Percentiles rank a stretch among this genome's conserved stretches.
These are phyloP conservation scores for Melanostoma scalare DNA, from an alignment of 2,888 invertebrate species.

Conservation along the genomic window DNA sequence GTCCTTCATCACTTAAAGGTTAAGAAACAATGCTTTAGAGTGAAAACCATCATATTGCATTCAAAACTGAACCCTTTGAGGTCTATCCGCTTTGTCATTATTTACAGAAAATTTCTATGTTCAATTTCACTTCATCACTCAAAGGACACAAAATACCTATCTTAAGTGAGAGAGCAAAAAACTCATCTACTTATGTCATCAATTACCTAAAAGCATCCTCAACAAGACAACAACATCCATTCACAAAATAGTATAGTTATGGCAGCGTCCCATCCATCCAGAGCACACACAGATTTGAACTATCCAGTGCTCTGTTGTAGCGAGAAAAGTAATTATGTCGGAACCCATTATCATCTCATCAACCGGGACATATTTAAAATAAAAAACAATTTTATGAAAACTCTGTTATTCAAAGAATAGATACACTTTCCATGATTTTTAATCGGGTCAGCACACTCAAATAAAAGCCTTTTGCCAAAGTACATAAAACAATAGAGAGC, in stretches of 20 bases:
- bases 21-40: background rate
- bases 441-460: conserved; percentile 61
- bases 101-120: conserved; percentile 41
- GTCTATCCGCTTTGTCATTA: conserved; percentile 24
- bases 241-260: conserved; percentile 16
- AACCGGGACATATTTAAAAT: conserved; percentile 45
- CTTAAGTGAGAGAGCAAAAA: conserved; percentile 12
- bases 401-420: conserved; percentile 26
- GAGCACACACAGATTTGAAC: conserved; percentile 57
- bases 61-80: conserved; percentile 31
- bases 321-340: conserved; percentile 69
- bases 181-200: conserved; percentile 64
- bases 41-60: conserved; percentile 2
- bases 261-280: conserved; percentile 32
- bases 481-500: conserved; percentile 46
- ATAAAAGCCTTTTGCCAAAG: conserved; percentile 47
- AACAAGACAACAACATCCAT: conserved; percentile 34
- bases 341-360: conserved; percentile 66
- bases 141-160: conserved; percentile 22
- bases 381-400: conserved; percentile 25
- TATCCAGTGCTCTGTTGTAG: conserved; percentile 8
- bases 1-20: conserved; percentile 16
- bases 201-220: conserved; percentile 68
- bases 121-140: conserved; percentile 44
- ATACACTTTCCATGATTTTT: conserved; percentile 51